These are phyloP conservation scores for Cheilosia pagana DNA, from an alignment of 2,888 invertebrate genomes.

Conservation along the genomic window DNA sequence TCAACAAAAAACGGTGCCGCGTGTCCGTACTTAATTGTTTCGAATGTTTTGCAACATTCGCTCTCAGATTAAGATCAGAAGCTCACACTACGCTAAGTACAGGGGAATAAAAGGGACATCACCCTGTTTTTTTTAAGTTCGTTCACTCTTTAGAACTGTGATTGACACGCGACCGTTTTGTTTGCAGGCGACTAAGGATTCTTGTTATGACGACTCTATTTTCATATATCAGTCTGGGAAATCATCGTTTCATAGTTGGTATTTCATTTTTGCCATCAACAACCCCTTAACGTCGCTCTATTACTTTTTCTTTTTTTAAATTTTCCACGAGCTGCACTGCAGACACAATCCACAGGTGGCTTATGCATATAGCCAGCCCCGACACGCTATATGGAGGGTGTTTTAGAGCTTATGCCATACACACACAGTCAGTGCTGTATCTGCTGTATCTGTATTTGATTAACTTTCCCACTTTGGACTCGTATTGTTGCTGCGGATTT, in stretches of 20 bases:
- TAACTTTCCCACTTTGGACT: constrained; percentile 23
- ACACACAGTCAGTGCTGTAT: constrained; percentile 17
- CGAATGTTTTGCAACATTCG: constrained; percentile 82
- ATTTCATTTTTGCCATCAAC: constrained; percentile 7
- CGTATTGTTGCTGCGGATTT: constrained; percentile 18
- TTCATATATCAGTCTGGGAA: constrained; percentile 67
- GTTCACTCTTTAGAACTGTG: constrained; percentile 19
- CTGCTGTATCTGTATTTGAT: no score
- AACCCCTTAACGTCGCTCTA: constrained; percentile 13
- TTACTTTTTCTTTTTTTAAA: constrained; percentile 10
- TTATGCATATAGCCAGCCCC: constrained; percentile 8
- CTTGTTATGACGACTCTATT: constrained; percentile 40
- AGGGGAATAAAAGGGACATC: background rate
- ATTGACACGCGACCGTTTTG: constrained; percentile 71
- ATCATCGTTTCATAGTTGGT: constrained; percentile 41
- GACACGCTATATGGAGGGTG: constrained; percentile 1
- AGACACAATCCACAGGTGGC: constrained; percentile 70
- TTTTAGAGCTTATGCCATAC: constrained; percentile 20
- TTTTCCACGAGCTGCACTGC: constrained; percentile 50
- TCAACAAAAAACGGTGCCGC: constrained; percentile 76
- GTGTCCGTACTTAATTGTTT: constrained; percentile 83
- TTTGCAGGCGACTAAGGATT: constrained; percentile 8
- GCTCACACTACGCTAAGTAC: constrained; percentile 30
- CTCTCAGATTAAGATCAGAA: constrained; percentile 61
- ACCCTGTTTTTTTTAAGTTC: constrained; percentile 4